Base-by-base conservation (phyloP, 1,140 invertebrate species). In the Lepidurus packardi region DNA sequence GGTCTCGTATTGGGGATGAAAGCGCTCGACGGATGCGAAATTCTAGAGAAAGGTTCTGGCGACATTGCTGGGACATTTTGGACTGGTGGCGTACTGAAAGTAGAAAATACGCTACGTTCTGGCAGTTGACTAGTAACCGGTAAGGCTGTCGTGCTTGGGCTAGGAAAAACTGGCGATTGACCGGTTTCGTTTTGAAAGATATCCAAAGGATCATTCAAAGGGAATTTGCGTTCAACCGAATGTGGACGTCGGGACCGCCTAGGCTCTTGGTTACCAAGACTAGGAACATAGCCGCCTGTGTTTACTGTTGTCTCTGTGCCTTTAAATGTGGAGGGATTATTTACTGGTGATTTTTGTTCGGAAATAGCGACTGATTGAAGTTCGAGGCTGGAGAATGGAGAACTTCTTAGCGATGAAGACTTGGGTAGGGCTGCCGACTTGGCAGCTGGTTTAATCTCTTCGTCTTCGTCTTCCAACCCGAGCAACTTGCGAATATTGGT, bases 161-260 rank as follows among this genome's bases (percentile, higher is more conserved):
- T 16, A 7, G 53, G 21, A 7, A 65, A 21, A 65, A 65, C 13
- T 1, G 53, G 21, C 16, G 53, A n/a, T n/a, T 65, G 16, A 65
- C 53, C 21, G 53, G n/a, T 13, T 16, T 65, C 53, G 3, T 5
- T 65, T 21, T 65, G 53, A 65, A 65, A 65, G 53, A 65, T 13
- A 16, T 65, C 53, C 13, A 65, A 65, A 7, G 53, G 53, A 65
- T 65, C 53, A 21, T 65, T 65, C 21, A 65, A 21, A 65, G 53
- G 53, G 21, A 65, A 65, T 65, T 65, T 65, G 53, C 53, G 53
- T 65, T 65, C 53, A 13, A 65, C 53, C 13, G 53, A 65, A 65
- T 65, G 53, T 21, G 53, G 53, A 13, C 53, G 53, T 65, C 53
- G 53, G 13, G 53, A 9, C 16, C 53, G 53, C 13, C 53, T 65